phyloP scores from a whole-genome alignment of 2,888 invertebrate species.

The Macaria liturata region DNA sequence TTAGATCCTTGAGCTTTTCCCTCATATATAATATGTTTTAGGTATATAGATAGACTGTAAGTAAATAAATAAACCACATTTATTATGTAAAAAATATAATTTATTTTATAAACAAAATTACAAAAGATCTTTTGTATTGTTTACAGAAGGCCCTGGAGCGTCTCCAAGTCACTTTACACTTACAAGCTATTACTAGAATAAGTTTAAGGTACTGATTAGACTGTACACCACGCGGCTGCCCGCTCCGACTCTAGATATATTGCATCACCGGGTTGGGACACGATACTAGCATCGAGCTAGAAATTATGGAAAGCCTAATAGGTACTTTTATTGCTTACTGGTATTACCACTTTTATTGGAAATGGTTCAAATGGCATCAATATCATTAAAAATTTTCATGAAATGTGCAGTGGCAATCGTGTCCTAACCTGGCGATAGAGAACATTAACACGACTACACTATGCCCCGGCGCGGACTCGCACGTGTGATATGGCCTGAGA shows the following conservation, averaged over 20 bases:
- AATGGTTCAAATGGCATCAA: too few relatives aligned
- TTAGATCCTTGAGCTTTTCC: too few relatives aligned
- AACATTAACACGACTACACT: constrained; percentile 52
- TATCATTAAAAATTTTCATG: too few relatives aligned
- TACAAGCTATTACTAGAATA: constrained; percentile 63
- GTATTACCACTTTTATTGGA: too few relatives aligned
- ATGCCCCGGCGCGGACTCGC: constrained; percentile 50
- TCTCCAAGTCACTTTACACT: constrained; percentile 61
- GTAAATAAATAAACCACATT: constrained; percentile 27
- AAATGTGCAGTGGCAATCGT: neutral
- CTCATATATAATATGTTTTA: too few relatives aligned
- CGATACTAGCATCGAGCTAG: neutral
- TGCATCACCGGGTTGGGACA: constrained; percentile 15
- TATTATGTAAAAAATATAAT: constrained; percentile 76
- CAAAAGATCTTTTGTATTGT: constrained; percentile 68
- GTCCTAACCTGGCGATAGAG: constrained; percentile 29
- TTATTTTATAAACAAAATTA: constrained; percentile 80
- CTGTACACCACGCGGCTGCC: constrained; percentile 64
- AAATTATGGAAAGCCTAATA: too few relatives aligned
- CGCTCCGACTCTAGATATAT: constrained; percentile 18
- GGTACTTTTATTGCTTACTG: too few relatives aligned
- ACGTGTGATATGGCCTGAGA: constrained; percentile 57
- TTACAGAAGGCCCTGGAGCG: constrained; percentile 61
- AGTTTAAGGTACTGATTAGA: constrained; percentile 76
- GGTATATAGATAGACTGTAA: too few relatives aligned